Base-by-base conservation (phyloP, 2,888 invertebrate genomes). In the Pollenia labialis region DNA sequence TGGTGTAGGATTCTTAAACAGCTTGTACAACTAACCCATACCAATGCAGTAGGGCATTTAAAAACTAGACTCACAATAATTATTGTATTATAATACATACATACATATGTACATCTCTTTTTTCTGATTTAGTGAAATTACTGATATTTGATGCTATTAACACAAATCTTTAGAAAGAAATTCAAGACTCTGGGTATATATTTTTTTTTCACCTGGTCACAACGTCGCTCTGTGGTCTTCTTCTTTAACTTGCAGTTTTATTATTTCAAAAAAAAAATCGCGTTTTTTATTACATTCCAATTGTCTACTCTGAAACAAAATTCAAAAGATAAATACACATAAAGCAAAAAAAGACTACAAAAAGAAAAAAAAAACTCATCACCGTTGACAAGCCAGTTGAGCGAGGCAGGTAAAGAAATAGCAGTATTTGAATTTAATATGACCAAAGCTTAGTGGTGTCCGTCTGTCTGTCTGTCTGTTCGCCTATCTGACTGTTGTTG, bases 61-160 rank as follows among this genome's bases (percentile, higher is more conserved):
- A 9, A 42, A 71, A 52, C 40, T 23, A 74, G 60, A 40, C 0
- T 75, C 14, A 14, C 60, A 75, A 50, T 62, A n/a, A n/a, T n/a
- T n/a, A n/a, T n/a, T n/a, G n/a, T n/a, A n/a, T n/a, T n/a, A n/a
- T n/a, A n/a, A n/a, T n/a, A 40, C 1, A 32, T 62, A 74, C 8
- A 14, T 32, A 32, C 6, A 6, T 4, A 32, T 32, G 32, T 32
- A 32, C 32, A 62, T 42, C 62, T 75, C 68, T 32, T 23, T 72
- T 72, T 79, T 9, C n/a, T 40, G 66, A 62, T 77, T 77, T 84
- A 69, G 90, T 90, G 90, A 91, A 91, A 91, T 91, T 90, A 91
- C 91, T 88, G 92, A 91, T 89, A 91, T 92, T 92, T 92, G 91
- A 91, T 91, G 91, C 91, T 89, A 91, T 92, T 91, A 91, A 90